Evolutionary conservation across 2,797 vertebrate genomes (phyloP), one percentile per base, ranked within the genome.

Genomic region (Clangula hyemalis): DNA sequence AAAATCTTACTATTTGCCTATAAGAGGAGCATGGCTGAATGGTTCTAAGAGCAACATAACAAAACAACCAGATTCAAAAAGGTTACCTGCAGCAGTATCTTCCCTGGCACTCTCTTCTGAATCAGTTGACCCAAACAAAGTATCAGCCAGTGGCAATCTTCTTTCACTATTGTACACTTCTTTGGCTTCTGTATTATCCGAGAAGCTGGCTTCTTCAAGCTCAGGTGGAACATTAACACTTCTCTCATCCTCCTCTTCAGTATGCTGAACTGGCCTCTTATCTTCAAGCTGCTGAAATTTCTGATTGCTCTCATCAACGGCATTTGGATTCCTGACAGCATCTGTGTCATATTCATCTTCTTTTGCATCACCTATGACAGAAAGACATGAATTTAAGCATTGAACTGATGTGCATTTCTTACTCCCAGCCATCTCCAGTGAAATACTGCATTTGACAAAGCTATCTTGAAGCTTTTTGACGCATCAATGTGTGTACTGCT

Each of bases 41-140:
- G 43, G 43, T 45, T 45, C n/a, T 16, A 82, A 25, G 61, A 96
- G 39, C 86, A 89, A 85, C 91, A 39, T 8, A 90, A 51, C 53
- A 85, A 68, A 69, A 20, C 13, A 87, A 64, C 13, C 74, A 21
- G 75, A 56, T 80, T 77, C 65, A 32, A 69, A 75, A 87, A 32
- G 24, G 27, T 97, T 97, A 98, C 98, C 98, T 98, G 93, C 45
- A 68, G 80, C 79, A 53, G 5, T 8, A 7, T 94, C 88, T 60
- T 95, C 68, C 12, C 60, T 75, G 16, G 47, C 34, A 64, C n/a
- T 43, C 11, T 84, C 51, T 73, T 27, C 87, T 39, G 85, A 87
- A 87, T 91, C 94, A 77, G 32, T 1, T 27, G 62, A 78, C 45
- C 3, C 86, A 81, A 88, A 81, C 18, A 77, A 70, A 25, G 32